A percentile compares a stretch with the other conserved stretches of the same genome.
Conservation (phyloP, 2,888 invertebrate species). For the Meiosimyza platycephala region DNA sequence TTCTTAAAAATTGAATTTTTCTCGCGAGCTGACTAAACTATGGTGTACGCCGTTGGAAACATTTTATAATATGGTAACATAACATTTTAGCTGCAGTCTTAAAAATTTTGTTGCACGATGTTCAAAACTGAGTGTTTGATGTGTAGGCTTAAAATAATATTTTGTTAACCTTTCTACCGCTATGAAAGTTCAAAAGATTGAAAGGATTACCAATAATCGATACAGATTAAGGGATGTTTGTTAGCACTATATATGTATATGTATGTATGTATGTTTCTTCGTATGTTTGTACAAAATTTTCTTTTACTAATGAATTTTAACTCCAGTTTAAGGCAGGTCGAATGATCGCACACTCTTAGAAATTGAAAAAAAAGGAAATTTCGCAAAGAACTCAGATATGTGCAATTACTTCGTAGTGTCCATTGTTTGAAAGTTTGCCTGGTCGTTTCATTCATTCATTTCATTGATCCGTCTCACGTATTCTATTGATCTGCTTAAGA, state of each 20-base stretch:
- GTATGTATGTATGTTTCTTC: background rate
- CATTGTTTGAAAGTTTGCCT: slow-evolving; percentile 39
- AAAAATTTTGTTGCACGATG: no score
- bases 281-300: background rate
- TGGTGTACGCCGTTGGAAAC: no score
- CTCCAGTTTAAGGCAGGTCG: slow-evolving; percentile 28
- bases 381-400: slow-evolving; percentile 46
- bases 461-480: slow-evolving; percentile 42
- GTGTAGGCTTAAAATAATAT: slow-evolving; percentile 53
- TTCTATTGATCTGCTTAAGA: slow-evolving; percentile 61
- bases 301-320: slow-evolving; percentile 43
- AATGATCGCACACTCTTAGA: slow-evolving; percentile 21
- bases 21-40: no score
- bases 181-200: slow-evolving; percentile 64
- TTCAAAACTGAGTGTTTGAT: no score
- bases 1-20: no score
- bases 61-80: no score
- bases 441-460: background rate
- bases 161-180: slow-evolving; percentile 61
- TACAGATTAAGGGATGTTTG: slow-evolving; percentile 66
- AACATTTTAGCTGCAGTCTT: no score
- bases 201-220: slow-evolving; percentile 63
- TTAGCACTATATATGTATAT: background rate
- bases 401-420: slow-evolving; percentile 60
- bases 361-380: background rate